Evolutionary conservation across 2,888 invertebrate species (phyloP), one percentile per base, ranked within the genome.

Genomic region (Chorisops tibialis): DNA sequence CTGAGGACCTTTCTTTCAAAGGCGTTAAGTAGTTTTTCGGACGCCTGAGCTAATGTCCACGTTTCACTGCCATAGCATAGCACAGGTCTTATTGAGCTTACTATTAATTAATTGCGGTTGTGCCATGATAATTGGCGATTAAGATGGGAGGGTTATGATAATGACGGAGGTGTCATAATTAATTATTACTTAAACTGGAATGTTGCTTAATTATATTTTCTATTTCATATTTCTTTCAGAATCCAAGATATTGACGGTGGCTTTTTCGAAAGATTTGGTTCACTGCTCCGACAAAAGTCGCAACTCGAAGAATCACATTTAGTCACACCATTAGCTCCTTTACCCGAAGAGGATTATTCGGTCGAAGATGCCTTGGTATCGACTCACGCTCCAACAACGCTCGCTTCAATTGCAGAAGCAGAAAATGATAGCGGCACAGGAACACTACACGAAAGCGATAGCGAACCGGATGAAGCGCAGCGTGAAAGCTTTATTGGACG

Each of bases 241-340:
- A 83, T 91, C 67, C 90, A 90, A 80, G 88, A 90, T 79, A 82
- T 88, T 16, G 91, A 91, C 75, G 89, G 88, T 68, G 87, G 90
- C 52, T 91, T 91, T 77, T 91, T 92, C 74, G 91, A 91, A 75
- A 88, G 87, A 71, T 89, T 91, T 70, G 91, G 91, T 1, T 87
- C 87, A 0, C 80, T 90, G 52, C 77, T 91, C 60, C 83, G 84
- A 58, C 87, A 87, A 72, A 81, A 80, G 65, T 85, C 84, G 0
- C 83, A 83, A 21, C 83, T 87, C 67, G 74, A 75, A 30, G 72
- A 73, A 39, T 60, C 64, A 41, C 65, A 69, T 21, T 65, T 72
- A 18, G 75, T 81, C 2, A 82, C 82, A 9, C 82, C 83, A 0
- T 71, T 84, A 59, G 83, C 83, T 9, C 81, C 83, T 6, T 68